phyloP scores from a whole-genome alignment of 2,888 invertebrate genomes.

The Tipula helvola region DNA sequence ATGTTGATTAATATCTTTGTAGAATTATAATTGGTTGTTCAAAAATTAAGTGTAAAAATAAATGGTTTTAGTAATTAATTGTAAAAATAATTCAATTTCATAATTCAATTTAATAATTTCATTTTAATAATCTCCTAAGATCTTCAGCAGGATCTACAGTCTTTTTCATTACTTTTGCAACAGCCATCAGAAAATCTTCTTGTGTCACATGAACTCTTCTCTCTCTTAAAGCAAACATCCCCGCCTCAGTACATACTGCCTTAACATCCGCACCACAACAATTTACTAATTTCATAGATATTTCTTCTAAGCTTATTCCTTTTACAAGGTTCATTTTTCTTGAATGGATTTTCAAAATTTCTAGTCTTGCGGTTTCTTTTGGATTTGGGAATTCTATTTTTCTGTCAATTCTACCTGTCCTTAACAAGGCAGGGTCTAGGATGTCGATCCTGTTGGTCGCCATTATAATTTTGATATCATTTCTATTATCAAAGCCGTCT shows the following conservation, averaged over 20 bases:
- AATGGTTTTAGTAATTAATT: too few relatives aligned
- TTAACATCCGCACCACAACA: conserved; percentile 99
- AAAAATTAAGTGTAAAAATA: too few relatives aligned
- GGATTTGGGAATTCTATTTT: conserved; percentile 99
- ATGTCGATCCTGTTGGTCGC: conserved; percentile 99
- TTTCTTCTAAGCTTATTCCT: conserved; percentile 95
- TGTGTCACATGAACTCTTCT: conserved; percentile 97
- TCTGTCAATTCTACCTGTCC: conserved; percentile 97
- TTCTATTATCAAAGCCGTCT: conserved; percentile 98
- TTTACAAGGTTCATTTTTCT: conserved; percentile 98
- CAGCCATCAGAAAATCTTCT: conserved; percentile 99
- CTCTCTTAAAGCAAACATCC: conserved; percentile 98
- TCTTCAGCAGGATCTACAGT: conserved; percentile 65
- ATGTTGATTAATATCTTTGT: too few relatives aligned
- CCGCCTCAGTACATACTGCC: conserved; percentile 99
- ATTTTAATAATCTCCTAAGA: too few relatives aligned
- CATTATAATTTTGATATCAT: conserved; percentile 99
- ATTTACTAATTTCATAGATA: too few relatives aligned
- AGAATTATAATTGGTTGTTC: too few relatives aligned
- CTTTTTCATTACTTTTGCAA: conserved; percentile 99
- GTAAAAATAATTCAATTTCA: too few relatives aligned
- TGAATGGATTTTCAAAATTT: conserved; percentile 97
- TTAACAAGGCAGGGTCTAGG: conserved; percentile 87
- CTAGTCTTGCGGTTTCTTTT: conserved; percentile 95
- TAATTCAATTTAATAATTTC: too few relatives aligned